Base-by-base conservation (phyloP, 2,797 vertebrate genomes). In the Malacoraja senta region DNA sequence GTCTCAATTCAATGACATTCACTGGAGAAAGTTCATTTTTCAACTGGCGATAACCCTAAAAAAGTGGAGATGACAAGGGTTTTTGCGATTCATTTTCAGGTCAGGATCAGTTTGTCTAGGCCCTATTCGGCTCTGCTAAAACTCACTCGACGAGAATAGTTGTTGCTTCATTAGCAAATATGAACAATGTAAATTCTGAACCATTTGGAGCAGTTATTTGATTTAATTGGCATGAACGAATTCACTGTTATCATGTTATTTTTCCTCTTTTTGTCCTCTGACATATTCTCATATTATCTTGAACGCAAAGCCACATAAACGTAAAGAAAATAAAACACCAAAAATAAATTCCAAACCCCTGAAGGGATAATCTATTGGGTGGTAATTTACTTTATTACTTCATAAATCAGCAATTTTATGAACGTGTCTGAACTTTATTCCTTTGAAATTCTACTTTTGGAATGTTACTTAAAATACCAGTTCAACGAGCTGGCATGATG, bases 21-120 rank as follows among this genome's bases (percentile, higher is more conserved):
- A 68, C 84, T 35, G 61, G 8, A 63, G 6, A 68, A 68, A 32
- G 63, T 88, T 88, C 26, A 65, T 65, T 65, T 65, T 32, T 26
- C 63, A 88, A 35, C n/a, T 88, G 15, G 32, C 17, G 9, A 15
- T 8, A 68, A 88, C 35, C 13, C 61, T 74, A 1, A 8, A 68
- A 19, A 68, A 35, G 61, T 88, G 61, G 17, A 35, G 61, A 68
- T 35, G 17, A 68, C n/a, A 63, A 63, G 26, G 19, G 12, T n/a
- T 29, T 86, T 63, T 44, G n/a, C n/a, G 17, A 9, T 88, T 68
- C 84, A 88, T n/a, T 88, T 88, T 88, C 84, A 88, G 63, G 63
- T 88, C 84, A 35, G 84, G n/a, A 68, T 88, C 84, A 35, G 63
- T 68, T 88, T 68, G 84, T 63, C 63, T 21, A 68, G 17, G 29